Base-by-base conservation (phyloP, 2,113 vertebrate species). In the Cyprinodon tularosa region DNA sequence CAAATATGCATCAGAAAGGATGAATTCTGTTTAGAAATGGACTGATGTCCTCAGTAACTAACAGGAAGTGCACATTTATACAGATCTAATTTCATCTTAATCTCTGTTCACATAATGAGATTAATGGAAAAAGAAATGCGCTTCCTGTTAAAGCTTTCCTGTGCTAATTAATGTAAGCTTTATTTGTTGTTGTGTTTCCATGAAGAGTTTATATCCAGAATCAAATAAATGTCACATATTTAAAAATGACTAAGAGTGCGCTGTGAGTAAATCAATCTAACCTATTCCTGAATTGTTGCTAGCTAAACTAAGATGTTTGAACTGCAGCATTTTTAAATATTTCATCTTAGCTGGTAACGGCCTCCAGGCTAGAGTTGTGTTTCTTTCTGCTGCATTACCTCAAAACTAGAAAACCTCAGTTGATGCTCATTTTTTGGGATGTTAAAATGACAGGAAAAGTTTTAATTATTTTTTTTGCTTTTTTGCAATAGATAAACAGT, bases 51-150 rank as follows among this genome's bases (percentile, higher is more conserved):
- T 14, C 17, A 60, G 77, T 71, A 84, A 82, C 74, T 80, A 85
- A 74, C 73, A 66, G 53, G 44, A 36, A 47, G 50, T 62, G 57
- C 40, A 74, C 48, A 50, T 62, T 68, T 63, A 39, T 48, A 66
- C 36, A 62, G 76, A 72, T 71, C 76, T 61, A 86, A 81, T 84
- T 74, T 75, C 78, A 62, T 68, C 47, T 48, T 37, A 38, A 68
- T 50, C 77, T 74, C 39, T 74, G 68, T 87, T 84, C 81, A 59
- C 20, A 12, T 77, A 77, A 84, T 75, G 69, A 81, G 78, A 38
- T 66, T 63, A 74, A 71, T 63, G 64, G 66, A 39, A 74, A 78
- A 66, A 82, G 29, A 29, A 29, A 29, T 78, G 37, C 57, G 42
- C 45, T 17, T 37, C 73, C 61, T 76, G 38, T 38, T 29, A n/a